These are phyloP conservation scores for Columba livia DNA, from an alignment of 2,113 vertebrate species.

Conservation along the genomic window DNA sequence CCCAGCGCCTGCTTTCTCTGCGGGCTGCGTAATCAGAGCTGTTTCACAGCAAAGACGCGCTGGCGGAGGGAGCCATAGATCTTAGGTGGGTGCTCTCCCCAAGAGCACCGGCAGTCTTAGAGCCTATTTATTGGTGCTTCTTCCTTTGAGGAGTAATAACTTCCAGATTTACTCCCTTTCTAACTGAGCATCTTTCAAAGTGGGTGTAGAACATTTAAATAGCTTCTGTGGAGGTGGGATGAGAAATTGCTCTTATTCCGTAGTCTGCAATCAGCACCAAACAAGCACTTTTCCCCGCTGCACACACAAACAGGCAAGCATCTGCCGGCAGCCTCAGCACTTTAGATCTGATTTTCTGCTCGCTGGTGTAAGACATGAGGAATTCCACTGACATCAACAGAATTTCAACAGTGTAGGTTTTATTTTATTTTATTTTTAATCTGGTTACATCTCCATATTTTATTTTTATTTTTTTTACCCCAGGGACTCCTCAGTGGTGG, in stretches of 20 bases:
- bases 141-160: conserved; percentile 45
- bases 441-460: neutral
- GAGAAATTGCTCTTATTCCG: conserved; percentile 69
- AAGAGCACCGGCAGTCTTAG: neutral
- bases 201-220: conserved; percentile 67
- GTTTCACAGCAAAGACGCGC: neutral
- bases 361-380: neutral
- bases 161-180: conserved; percentile 60
- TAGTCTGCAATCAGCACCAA: conserved; percentile 67
- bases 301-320: conserved; percentile 63
- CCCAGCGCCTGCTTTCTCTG: neutral
- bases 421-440: neutral
- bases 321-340: conserved; percentile 31
- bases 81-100: neutral
- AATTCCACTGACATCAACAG: conserved; percentile 7
- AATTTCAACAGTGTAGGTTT: neutral
- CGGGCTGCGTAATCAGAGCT: neutral
- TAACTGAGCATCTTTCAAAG: conserved; percentile 64
- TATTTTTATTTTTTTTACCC: neutral
- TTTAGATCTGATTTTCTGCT: conserved; percentile 22
- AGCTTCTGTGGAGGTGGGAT: conserved; percentile 65
- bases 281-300: conserved; percentile 67
- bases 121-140: neutral
- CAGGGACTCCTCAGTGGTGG: neutral
- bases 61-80: neutral